Conservation (phyloP, 2,888 invertebrate species). For the Volucella inflata region DNA sequence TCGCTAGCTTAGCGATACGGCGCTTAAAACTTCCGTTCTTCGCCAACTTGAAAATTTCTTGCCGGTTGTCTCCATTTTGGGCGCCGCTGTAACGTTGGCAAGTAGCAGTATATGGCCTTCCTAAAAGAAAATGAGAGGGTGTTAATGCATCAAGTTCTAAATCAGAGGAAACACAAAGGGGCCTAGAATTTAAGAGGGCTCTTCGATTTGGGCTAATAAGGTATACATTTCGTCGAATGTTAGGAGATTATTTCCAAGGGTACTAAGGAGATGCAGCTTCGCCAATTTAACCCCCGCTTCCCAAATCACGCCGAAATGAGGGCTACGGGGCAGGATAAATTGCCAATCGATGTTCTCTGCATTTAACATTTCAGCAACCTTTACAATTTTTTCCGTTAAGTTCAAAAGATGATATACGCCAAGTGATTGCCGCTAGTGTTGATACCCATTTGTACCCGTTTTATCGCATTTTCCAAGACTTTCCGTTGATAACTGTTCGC, state of each 20-base stretch:
- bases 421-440: too few relatives aligned
- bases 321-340: neutral
- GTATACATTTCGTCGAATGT: slow-evolving; percentile 60
- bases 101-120: neutral
- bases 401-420: too few relatives aligned
- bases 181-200: slow-evolving; percentile 53
- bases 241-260: slow-evolving; percentile 24
- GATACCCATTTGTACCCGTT: too few relatives aligned
- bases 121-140: slow-evolving; percentile 49
- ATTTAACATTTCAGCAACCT: too few relatives aligned
- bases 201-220: slow-evolving; percentile 70
- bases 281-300: slow-evolving; percentile 29
- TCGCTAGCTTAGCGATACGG: too few relatives aligned
- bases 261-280: slow-evolving; percentile 48
- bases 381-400: too few relatives aligned
- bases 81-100: neutral
- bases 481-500: too few relatives aligned
- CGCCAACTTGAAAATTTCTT: neutral
- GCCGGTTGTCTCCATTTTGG: slow-evolving; percentile 13
- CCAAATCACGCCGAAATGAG: slow-evolving; percentile 13
- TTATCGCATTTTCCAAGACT: too few relatives aligned
- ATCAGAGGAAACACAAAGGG: slow-evolving; percentile 29
- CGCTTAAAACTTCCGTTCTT: too few relatives aligned
- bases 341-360: too few relatives aligned
- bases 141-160: slow-evolving; percentile 4